Evolutionary conservation across 2,888 invertebrate species (phyloP).

Genomic region (Gymnoscelis rufifasciata): DNA sequence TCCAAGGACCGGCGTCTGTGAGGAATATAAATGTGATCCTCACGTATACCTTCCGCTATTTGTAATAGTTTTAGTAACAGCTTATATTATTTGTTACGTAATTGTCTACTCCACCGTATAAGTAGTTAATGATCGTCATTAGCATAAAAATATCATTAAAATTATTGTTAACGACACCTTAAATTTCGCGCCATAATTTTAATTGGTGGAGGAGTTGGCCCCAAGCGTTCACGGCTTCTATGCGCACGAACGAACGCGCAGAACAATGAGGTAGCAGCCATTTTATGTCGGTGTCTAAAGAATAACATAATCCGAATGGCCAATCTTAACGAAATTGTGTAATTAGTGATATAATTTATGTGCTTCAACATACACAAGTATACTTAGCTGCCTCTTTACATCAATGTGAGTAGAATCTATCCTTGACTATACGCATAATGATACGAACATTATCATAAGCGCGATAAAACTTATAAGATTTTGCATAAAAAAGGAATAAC

Average conservation of each 20-base stretch:
- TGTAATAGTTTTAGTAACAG: slow-evolving; percentile 49
- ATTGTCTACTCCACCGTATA: slow-evolving; percentile 36
- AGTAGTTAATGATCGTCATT: slow-evolving; percentile 28
- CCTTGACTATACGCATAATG: slow-evolving; percentile 55
- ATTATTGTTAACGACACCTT: slow-evolving; percentile 62
- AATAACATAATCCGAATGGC: slow-evolving; percentile 80
- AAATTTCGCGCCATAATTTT: slow-evolving; percentile 80
- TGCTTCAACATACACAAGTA: slow-evolving; percentile 71
- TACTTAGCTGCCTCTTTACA: slow-evolving; percentile 70
- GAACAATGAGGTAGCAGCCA: slow-evolving; percentile 80
- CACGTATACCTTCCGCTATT: slow-evolving; percentile 52
- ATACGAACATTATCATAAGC: slow-evolving; percentile 51
- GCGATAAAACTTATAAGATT: slow-evolving; percentile 61
- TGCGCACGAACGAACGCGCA: slow-evolving; percentile 80
- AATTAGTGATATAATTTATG: slow-evolving; percentile 79
- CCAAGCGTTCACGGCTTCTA: slow-evolving; percentile 80
- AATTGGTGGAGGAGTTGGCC: slow-evolving; percentile 78
- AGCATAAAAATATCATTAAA: slow-evolving; percentile 48
- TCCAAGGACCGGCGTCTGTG: slow-evolving; percentile 34
- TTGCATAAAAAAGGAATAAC: slow-evolving; percentile 54
- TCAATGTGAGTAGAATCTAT: slow-evolving; percentile 70
- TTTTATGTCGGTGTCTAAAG: slow-evolving; percentile 79
- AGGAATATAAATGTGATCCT: slow-evolving; percentile 43
- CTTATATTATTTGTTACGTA: slow-evolving; percentile 55
- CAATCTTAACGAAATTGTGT: slow-evolving; percentile 79